Evolutionary conservation across 2,888 invertebrate genomes (phyloP).

Genomic region (Idaea straminata): DNA sequence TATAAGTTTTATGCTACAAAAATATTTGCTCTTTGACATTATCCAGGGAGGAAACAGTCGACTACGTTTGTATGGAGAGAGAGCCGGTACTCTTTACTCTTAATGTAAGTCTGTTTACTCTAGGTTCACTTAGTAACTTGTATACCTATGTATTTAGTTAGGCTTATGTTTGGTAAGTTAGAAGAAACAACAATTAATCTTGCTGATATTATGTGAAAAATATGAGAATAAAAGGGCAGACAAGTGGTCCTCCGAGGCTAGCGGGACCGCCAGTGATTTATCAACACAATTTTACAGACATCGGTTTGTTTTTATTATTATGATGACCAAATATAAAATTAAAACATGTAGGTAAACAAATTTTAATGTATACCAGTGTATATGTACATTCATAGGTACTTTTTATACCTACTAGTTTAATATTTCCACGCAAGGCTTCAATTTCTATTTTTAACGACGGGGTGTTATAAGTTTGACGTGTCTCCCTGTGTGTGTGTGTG

Average conservation of each 20-base stretch:
- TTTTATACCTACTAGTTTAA: too few relatives aligned
- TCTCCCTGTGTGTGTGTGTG: too few relatives aligned
- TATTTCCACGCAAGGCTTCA: too few relatives aligned
- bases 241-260: slow-evolving; percentile 30
- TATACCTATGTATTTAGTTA: neutral
- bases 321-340: slow-evolving; percentile 34
- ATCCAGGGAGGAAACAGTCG: too few relatives aligned
- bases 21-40: too few relatives aligned
- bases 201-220: slow-evolving; percentile 21
- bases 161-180: neutral
- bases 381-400: too few relatives aligned
- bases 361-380: neutral
- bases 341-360: slow-evolving; percentile 37
- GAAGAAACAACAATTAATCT: slow-evolving; percentile 2
- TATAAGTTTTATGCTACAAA: too few relatives aligned
- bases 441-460: too few relatives aligned
- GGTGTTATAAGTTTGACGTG: too few relatives aligned
- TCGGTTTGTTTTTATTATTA: slow-evolving; percentile 41
- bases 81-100: too few relatives aligned
- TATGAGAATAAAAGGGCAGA: slow-evolving; percentile 29
- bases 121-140: neutral
- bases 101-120: too few relatives aligned
- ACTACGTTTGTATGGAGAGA: too few relatives aligned
- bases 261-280: slow-evolving; percentile 41
- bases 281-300: slow-evolving; percentile 32